Percentiles rank a stretch among this genome's conserved stretches.
These are phyloP conservation scores for Tangachromis dhanisi DNA, from an alignment of 2,113 vertebrate species.

Conservation along the genomic window DNA sequence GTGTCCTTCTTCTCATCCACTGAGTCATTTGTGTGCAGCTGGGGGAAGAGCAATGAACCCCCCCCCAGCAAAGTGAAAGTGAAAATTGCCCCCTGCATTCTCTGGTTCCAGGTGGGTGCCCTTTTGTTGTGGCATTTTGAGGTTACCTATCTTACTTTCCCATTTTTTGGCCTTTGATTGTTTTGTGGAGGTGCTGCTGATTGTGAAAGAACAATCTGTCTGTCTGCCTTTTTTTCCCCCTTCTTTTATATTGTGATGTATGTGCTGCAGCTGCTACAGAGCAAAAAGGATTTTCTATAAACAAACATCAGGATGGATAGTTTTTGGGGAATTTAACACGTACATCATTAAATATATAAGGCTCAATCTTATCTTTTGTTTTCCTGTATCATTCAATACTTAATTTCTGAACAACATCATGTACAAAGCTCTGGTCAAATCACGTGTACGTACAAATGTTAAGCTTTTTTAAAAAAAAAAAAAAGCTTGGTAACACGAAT, in stretches of 20 bases:
- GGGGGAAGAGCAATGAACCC: background rate
- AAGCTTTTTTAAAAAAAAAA: fast-evolving
- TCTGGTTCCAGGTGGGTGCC: background rate
- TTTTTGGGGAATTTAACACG: background rate
- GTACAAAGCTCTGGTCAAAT: background rate
- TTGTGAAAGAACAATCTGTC: background rate
- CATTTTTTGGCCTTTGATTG: background rate
- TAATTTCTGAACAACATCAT: background rate
- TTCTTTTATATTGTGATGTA: background rate
- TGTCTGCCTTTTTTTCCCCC: background rate
- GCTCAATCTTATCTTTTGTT: background rate
- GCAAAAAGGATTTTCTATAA: background rate
- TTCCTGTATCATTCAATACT: background rate
- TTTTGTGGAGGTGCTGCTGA: background rate
- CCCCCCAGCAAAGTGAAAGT: background rate
- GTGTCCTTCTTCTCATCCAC: conserved; percentile 23
- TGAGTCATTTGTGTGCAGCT: background rate
- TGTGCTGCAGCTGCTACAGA: background rate
- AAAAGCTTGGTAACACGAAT: background rate
- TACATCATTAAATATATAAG: background rate
- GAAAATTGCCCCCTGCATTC: conserved; percentile 13
- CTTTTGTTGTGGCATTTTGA: background rate
- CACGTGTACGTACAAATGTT: background rate
- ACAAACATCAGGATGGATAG: background rate
- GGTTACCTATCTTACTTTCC: background rate